A percentile compares a stretch with the other conserved stretches of the same genome.
Evolutionary conservation across 2,888 invertebrate species (phyloP).

Genomic region (Muscina levida): DNA sequence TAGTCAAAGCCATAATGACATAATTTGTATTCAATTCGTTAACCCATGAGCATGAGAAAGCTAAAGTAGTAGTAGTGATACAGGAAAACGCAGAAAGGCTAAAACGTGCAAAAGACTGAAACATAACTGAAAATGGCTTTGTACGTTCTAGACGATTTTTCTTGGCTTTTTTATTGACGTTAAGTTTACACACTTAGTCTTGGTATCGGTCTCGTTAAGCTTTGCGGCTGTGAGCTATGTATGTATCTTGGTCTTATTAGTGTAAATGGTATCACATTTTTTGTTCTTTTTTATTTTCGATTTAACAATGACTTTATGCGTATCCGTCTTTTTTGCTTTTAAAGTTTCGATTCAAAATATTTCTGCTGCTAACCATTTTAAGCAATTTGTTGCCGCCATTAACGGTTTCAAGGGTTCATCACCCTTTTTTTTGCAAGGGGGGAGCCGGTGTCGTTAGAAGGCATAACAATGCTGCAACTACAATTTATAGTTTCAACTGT

Average conservation of each 20-base stretch:
- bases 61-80: slow-evolving; percentile 10
- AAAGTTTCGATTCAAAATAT: too few relatives aligned
- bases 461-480: too few relatives aligned
- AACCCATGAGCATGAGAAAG: slow-evolving; percentile 49
- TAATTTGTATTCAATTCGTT: slow-evolving; percentile 78
- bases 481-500: slow-evolving; percentile 34
- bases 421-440: not conserved
- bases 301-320: slow-evolving; percentile 53
- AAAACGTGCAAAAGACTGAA: slow-evolving; percentile 1
- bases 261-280: not conserved
- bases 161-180: not conserved
- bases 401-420: slow-evolving; percentile 18
- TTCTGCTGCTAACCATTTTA: slow-evolving; percentile 27
- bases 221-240: slow-evolving; percentile 7
- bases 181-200: too few relatives aligned
- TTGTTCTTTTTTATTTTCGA: not conserved
- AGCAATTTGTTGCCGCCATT: slow-evolving; percentile 60
- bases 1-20: slow-evolving; percentile 73
- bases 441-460: slow-evolving; percentile 35
- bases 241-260: too few relatives aligned
- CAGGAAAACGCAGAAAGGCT: not conserved
- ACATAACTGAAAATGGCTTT: slow-evolving; percentile 47
- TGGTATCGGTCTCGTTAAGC: not conserved
- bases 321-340: slow-evolving; percentile 27
- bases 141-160: slow-evolving; percentile 15